These are phyloP conservation scores for Cisticola juncidis DNA, from an alignment of 2,113 vertebrate genomes.

Conservation along the genomic window DNA sequence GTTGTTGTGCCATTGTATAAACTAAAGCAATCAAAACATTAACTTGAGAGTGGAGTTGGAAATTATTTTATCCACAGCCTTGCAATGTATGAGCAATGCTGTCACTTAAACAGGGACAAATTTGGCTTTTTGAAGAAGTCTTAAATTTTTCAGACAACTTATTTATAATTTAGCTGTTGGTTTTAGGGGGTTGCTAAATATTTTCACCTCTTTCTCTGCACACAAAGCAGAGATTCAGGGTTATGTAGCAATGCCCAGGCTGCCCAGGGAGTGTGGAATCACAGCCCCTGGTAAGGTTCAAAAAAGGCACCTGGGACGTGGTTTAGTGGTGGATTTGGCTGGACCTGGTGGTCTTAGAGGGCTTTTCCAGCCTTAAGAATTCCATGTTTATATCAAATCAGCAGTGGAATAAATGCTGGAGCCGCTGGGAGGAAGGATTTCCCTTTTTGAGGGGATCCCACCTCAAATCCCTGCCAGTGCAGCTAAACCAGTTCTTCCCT, in stretches of 20 bases:
- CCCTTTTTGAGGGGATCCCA: not conserved
- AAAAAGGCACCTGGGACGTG: accelerated
- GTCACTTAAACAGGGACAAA: not conserved
- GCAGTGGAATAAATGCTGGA: not conserved
- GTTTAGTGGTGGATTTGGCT: not conserved
- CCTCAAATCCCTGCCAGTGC: not conserved
- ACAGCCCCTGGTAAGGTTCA: not conserved
- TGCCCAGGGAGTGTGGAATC: not conserved
- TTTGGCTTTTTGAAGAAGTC: not conserved
- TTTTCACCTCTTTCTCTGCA: not conserved
- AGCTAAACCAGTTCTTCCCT: not conserved
- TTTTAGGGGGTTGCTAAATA: not conserved
- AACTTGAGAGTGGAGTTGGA: not conserved
- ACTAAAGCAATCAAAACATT: not conserved
- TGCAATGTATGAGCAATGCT: accelerated
- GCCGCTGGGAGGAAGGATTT: not conserved
- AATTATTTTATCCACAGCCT: not conserved
- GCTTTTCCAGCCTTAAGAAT: not conserved
- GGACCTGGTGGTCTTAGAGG: not conserved
- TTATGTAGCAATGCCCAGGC: not conserved
- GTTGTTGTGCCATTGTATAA: constrained; percentile 5
- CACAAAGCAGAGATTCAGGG: not conserved
- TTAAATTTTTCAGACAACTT: not conserved
- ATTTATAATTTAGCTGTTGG: not conserved
- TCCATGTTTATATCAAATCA: not conserved